A percentile compares a stretch with the other conserved stretches of the same genome.
Evolutionary conservation across 2,113 vertebrate species (phyloP).

Genomic region (Hypomesus transpacificus): DNA sequence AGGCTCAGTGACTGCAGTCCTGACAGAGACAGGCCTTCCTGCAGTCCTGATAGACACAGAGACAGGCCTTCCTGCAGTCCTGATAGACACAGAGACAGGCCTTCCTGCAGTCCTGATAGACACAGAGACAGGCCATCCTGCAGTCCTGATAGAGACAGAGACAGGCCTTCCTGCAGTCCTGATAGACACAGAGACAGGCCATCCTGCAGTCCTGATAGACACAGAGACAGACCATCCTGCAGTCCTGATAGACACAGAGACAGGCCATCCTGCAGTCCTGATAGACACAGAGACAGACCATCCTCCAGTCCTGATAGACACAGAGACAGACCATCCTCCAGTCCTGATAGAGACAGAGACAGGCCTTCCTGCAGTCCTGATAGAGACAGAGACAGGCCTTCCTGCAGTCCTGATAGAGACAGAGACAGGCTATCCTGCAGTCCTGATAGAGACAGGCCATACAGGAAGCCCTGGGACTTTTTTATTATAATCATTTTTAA

Average conservation of each 20-base stretch:
- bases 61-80: too few species aligned
- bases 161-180: slow-evolving; percentile 41
- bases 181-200: slow-evolving; percentile 49
- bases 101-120: too few species aligned
- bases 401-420: slow-evolving; percentile 21
- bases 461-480: too few species aligned
- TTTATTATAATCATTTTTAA: too few species aligned
- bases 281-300: too few species aligned
- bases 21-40: slow-evolving; percentile 12
- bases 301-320: too few species aligned
- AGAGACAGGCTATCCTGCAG: slow-evolving; percentile 4
- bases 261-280: too few species aligned
- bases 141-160: slow-evolving; percentile 51
- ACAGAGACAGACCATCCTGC: slow-evolving; percentile 2
- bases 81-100: too few species aligned
- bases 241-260: neutral
- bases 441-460: neutral
- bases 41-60: neutral
- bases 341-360: slow-evolving; percentile 45
- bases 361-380: slow-evolving; percentile 40
- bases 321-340: slow-evolving; percentile 13
- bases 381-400: slow-evolving; percentile 47
- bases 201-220: slow-evolving; percentile 9
- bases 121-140: too few species aligned
- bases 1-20: slow-evolving; percentile 31